Conservation (phyloP, 2,888 invertebrate genomes). For the Exephanes ischioxanthus region DNA sequence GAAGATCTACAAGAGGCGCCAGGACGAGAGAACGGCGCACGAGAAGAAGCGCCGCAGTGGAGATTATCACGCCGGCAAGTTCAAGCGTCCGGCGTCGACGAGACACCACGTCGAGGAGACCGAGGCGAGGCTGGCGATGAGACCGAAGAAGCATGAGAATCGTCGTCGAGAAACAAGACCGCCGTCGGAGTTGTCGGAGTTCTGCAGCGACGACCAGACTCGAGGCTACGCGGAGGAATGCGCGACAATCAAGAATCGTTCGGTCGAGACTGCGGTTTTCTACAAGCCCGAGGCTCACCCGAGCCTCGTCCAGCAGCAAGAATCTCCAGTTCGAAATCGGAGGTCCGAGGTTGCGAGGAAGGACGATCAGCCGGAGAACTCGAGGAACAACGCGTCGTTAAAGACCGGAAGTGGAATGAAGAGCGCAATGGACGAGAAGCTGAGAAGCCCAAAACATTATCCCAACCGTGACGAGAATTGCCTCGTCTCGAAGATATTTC, state of each 20-base stretch:
- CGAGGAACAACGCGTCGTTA: neutral
- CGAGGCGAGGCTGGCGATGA: slow-evolving; percentile 3
- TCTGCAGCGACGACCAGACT: slow-evolving; percentile 19
- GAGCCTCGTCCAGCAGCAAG: neutral
- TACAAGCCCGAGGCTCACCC: neutral
- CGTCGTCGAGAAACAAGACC: slow-evolving; percentile 26
- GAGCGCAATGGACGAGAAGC: slow-evolving; percentile 35
- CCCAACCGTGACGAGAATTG: slow-evolving; percentile 13
- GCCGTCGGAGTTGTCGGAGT: slow-evolving; percentile 1
- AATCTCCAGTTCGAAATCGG: neutral
- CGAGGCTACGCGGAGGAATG: neutral
- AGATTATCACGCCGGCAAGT: slow-evolving; percentile 34
- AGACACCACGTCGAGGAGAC: slow-evolving; percentile 6
- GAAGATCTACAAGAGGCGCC: slow-evolving; percentile 30
- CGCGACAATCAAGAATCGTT: neutral
- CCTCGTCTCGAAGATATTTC: slow-evolving; percentile 49
- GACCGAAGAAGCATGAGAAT: slow-evolving; percentile 37
- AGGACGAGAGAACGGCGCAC: neutral
- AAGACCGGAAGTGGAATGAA: slow-evolving; percentile 24
- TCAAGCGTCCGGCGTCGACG: slow-evolving; percentile 14
- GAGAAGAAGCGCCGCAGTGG: slow-evolving; percentile 1
- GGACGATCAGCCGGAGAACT: slow-evolving; percentile 5
- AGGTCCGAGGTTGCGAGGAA: neutral
- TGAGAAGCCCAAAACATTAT: slow-evolving; percentile 34
- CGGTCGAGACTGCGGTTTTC: neutral